These are phyloP conservation scores for Podiceps cristatus DNA, from an alignment of 2,113 vertebrate genomes.

Conservation along the genomic window DNA sequence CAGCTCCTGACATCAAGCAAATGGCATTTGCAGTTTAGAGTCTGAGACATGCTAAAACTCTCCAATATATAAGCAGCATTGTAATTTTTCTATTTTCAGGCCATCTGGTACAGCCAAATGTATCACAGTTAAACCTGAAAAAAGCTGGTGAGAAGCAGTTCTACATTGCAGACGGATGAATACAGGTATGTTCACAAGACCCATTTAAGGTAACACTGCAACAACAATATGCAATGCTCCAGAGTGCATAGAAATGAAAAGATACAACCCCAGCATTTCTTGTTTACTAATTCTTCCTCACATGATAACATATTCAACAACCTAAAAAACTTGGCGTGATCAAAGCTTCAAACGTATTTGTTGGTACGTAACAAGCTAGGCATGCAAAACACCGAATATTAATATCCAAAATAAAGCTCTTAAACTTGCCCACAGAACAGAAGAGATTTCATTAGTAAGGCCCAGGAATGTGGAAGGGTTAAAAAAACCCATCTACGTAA, in stretches of 20 bases:
- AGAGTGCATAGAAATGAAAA: background rate
- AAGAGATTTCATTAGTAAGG: background rate
- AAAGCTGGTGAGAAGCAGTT: background rate
- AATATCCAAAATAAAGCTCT: background rate
- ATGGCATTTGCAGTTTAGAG: slow-evolving; percentile 33
- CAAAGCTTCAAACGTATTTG: background rate
- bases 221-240: background rate
- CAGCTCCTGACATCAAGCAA: slow-evolving; percentile 36
- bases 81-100: background rate
- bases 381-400: background rate
- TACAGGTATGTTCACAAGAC: background rate
- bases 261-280: background rate
- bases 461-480: background rate
- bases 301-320: background rate
- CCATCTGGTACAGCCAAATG: background rate
- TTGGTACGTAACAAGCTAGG: background rate
- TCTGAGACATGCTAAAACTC: slow-evolving; percentile 34
- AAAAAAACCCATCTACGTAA: background rate
- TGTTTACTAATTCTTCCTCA: background rate
- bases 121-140: background rate
- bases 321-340: background rate
- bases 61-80: background rate
- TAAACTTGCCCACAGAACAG: background rate
- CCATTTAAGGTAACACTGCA: background rate
- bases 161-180: background rate